Percentiles rank a stretch among this genome's conserved stretches.
Conservation (phyloP, 2,888 invertebrate species). For the Drosophila colorata region DNA sequence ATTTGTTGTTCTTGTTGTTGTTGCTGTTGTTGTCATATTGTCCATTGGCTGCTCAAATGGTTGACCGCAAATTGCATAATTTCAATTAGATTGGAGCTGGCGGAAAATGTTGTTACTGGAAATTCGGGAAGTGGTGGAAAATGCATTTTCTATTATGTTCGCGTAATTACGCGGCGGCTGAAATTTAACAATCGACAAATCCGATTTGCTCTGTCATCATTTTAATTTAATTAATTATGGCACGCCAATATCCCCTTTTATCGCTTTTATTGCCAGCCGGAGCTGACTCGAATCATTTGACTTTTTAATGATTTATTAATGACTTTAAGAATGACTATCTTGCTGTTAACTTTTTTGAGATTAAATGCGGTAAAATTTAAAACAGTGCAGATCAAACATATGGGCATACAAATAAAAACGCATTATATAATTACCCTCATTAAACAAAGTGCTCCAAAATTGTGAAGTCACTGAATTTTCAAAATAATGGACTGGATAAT, state of each 20-base stretch:
- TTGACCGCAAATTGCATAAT: constrained; percentile 55
- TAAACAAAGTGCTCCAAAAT: no score
- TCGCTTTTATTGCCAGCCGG: not conserved
- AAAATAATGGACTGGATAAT: no score
- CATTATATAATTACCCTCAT: no score
- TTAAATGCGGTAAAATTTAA: not conserved
- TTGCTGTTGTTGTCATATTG: constrained; percentile 17
- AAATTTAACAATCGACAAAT: constrained; percentile 43
- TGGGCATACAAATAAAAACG: no score
- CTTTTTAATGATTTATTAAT: not conserved
- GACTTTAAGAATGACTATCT: not conserved
- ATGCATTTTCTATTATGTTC: constrained; percentile 44
- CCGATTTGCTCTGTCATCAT: constrained; percentile 41
- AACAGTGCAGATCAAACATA: no score
- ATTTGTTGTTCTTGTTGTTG: constrained; percentile 9
- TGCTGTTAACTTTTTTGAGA: not conserved
- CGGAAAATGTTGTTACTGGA: constrained; percentile 10
- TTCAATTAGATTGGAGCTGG: constrained; percentile 39
- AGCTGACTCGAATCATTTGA: not conserved
- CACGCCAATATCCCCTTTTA: constrained; percentile 4
- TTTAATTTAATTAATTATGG: constrained; percentile 47
- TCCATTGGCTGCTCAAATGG: constrained; percentile 16
- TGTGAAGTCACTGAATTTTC: no score
- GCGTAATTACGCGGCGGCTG: constrained; percentile 45
- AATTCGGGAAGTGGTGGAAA: constrained; percentile 11